Conservation (phyloP, 1,140 invertebrate genomes). For the Cotesia chilonis region DNA sequence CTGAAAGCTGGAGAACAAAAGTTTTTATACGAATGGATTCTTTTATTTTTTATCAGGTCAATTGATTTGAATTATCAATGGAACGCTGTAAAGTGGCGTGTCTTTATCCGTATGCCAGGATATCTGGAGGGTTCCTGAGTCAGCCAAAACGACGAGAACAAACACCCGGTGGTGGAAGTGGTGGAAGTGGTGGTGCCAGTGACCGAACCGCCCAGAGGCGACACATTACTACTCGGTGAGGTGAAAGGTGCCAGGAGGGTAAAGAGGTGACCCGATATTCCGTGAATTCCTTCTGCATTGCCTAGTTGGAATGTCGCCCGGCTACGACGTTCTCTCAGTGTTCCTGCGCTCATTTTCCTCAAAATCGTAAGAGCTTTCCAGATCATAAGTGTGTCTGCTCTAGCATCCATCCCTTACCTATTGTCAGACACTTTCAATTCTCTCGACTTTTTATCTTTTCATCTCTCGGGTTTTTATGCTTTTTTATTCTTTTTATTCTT, state of each 20-base stretch:
- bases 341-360: slow-evolving; percentile 17
- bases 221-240: slow-evolving; percentile 29
- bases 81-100: slow-evolving; percentile 9
- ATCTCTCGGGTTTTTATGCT: background rate
- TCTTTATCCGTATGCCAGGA: slow-evolving; percentile 4
- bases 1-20: too few species aligned
- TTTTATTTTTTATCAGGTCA: slow-evolving; percentile 7
- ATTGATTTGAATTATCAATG: slow-evolving; percentile 14
- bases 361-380: slow-evolving; percentile 13
- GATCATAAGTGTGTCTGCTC: slow-evolving; percentile 7
- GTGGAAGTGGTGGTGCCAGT: slow-evolving; percentile 1
- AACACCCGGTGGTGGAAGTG: slow-evolving; percentile 3
- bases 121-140: slow-evolving; percentile 20
- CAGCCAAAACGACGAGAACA: slow-evolving; percentile 28
- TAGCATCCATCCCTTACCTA: background rate
- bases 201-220: slow-evolving; percentile 15
- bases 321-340: background rate
- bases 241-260: slow-evolving; percentile 17
- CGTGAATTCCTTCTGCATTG: slow-evolving; percentile 35
- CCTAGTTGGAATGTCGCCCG: slow-evolving; percentile 23
- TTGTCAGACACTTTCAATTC: slow-evolving; percentile 6
- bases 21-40: too few species aligned
- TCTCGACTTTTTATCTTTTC: background rate
- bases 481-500: slow-evolving; percentile 18
- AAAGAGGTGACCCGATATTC: slow-evolving; percentile 36